These are phyloP conservation scores for Entelurus aequoreus DNA, from an alignment of 2,113 vertebrate species.

Conservation along the genomic window DNA sequence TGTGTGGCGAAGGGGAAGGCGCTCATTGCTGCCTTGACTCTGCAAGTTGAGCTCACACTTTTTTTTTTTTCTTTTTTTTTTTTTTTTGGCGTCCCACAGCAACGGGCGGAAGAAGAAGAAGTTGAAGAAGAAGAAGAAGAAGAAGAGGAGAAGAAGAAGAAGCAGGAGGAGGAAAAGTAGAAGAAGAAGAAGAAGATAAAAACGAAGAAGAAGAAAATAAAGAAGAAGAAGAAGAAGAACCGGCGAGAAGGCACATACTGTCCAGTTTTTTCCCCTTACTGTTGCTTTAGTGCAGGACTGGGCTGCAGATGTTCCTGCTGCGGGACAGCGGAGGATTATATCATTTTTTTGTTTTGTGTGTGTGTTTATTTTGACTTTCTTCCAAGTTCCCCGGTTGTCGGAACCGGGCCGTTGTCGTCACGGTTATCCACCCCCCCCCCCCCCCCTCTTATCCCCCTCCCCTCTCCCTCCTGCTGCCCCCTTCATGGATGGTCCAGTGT, in stretches of 20 bases:
- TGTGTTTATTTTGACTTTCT: slow-evolving; percentile 17
- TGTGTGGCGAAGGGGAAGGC: slow-evolving; percentile 21
- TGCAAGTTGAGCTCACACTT: slow-evolving; percentile 20
- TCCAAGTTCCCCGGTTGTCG: slow-evolving; percentile 46
- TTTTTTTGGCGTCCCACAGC: slow-evolving; percentile 22
- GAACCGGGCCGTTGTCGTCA: slow-evolving; percentile 64
- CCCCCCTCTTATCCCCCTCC: slow-evolving; percentile 12
- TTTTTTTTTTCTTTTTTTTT: not conserved
- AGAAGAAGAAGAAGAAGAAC: no score
- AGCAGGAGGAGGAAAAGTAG: no score
- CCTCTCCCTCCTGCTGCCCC: slow-evolving; percentile 22
- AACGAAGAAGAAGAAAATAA: no score
- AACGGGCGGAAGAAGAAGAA: not conserved
- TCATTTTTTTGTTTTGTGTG: slow-evolving; percentile 7
- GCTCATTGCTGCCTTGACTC: slow-evolving; percentile 39
- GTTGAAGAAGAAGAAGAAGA: no score
- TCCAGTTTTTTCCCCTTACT: no score
- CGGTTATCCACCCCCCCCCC: slow-evolving; percentile 49
- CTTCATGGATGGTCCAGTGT: slow-evolving; percentile 73
- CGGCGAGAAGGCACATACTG: no score
- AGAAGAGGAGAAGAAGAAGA: no score
- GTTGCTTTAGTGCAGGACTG: slow-evolving; percentile 27
- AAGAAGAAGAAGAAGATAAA: no score
- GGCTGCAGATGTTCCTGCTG: slow-evolving; percentile 62
- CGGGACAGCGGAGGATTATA: slow-evolving; percentile 43